phyloP scores from a whole-genome alignment of 2,797 vertebrate genomes.

The Lacerta agilis region DNA sequence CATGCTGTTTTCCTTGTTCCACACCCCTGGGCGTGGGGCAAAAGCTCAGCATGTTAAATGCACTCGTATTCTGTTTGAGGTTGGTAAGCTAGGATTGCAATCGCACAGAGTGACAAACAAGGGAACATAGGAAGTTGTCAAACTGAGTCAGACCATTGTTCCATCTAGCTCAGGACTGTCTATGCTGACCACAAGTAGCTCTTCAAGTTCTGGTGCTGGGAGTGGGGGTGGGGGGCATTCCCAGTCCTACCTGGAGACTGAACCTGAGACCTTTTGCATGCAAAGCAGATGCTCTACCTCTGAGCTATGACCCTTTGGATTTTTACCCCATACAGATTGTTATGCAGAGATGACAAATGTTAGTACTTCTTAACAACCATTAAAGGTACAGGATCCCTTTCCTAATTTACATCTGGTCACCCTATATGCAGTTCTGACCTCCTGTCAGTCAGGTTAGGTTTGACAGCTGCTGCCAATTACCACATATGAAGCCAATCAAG shows the following conservation, averaged over 20 bases:
- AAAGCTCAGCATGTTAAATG: neutral
- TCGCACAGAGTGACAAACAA: neutral
- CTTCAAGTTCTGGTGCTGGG: no score
- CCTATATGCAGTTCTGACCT: neutral
- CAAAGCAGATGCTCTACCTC: neutral
- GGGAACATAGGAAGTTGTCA: neutral
- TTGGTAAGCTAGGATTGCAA: neutral
- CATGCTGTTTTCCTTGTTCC: neutral
- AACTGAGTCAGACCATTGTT: no score
- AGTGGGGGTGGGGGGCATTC: no score
- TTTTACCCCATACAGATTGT: neutral
- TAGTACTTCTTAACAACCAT: neutral
- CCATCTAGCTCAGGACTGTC: no score
- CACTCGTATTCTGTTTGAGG: neutral
- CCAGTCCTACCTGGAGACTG: no score
- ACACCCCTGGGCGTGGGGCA: neutral
- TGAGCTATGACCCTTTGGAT: neutral
- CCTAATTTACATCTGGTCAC: neutral
- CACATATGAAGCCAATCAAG: neutral
- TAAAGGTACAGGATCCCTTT: neutral
- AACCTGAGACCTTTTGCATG: no score
- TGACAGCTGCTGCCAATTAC: neutral
- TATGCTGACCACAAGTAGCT: no score
- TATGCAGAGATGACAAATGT: neutral
- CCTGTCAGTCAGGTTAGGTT: neutral